A percentile compares a stretch with the other conserved stretches of the same genome.
phyloP scores from a whole-genome alignment of 2,113 vertebrate genomes.

The Prunella fulvescens region DNA sequence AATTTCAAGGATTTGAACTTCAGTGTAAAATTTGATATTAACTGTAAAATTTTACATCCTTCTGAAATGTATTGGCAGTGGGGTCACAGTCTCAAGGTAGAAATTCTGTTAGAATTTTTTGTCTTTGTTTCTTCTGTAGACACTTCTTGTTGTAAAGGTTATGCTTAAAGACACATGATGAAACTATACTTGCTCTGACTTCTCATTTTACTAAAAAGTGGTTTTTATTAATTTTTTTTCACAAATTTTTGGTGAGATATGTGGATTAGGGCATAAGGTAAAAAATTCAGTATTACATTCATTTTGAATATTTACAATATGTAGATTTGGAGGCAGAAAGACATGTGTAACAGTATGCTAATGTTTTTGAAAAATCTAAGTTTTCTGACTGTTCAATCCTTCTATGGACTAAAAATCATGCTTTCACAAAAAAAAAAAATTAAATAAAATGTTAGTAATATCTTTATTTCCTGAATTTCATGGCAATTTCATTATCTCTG shows the following conservation, averaged over 20 bases:
- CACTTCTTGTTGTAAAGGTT: not conserved
- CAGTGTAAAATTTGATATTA: not conserved
- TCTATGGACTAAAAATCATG: not conserved
- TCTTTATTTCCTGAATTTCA: not conserved
- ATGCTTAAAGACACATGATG: not conserved
- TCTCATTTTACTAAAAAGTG: not conserved
- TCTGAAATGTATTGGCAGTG: not conserved
- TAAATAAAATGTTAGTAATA: accelerated
- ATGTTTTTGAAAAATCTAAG: accelerated
- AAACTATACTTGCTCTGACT: not conserved
- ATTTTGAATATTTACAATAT: not conserved
- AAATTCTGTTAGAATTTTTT: not conserved
- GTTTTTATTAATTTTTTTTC: not conserved
- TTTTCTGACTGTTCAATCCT: not conserved
- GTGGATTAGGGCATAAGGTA: not conserved
- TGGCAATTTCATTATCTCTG: not conserved
- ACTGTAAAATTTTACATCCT: not conserved
- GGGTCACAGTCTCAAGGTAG: not conserved
- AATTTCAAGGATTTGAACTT: not conserved
- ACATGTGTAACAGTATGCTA: not conserved
- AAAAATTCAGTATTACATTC: not conserved
- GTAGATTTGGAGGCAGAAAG: not conserved
- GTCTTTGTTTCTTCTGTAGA: not conserved
- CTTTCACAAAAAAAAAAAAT: not conserved
- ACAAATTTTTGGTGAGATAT: not conserved